Evolutionary conservation across 2,113 vertebrate species (phyloP).

Genomic region (Phodopus roborovskii): DNA sequence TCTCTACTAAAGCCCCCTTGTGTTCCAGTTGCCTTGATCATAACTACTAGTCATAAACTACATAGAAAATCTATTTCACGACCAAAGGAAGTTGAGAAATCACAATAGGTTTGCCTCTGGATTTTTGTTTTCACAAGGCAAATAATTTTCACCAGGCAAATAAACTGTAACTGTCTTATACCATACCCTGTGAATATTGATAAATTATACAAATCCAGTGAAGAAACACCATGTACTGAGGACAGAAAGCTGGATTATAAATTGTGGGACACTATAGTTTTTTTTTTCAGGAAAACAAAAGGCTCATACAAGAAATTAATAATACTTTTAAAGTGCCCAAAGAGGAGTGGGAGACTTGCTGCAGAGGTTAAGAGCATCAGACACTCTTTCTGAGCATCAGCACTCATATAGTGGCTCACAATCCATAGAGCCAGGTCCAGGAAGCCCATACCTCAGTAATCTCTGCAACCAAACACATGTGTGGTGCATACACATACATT

Average conservation of each 20-base stretch:
- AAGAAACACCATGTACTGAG: neutral
- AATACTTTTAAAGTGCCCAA: neutral
- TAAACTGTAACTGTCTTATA: neutral
- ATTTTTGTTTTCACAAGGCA: conserved; percentile 3
- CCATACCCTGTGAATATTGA: neutral
- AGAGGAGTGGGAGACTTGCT: too few relatives aligned
- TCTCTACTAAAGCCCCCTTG: neutral
- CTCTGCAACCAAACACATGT: neutral
- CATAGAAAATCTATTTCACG: neutral
- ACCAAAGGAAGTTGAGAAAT: neutral
- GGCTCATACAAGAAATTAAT: neutral
- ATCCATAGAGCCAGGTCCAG: neutral
- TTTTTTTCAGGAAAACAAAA: neutral
- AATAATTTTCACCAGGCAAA: neutral
- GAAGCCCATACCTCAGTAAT: neutral
- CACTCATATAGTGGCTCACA: neutral
- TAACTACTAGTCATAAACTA: neutral
- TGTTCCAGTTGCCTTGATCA: neutral
- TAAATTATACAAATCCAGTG: neutral
- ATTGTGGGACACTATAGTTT: neutral
- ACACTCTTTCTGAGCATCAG: neutral
- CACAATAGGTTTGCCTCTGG: neutral
- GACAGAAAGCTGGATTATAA: neutral
- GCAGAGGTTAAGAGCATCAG: neutral
- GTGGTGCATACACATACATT: neutral